Percentiles rank a stretch among this genome's conserved stretches.
Conservation (phyloP, 92 coral and sea anemone genomes). For the Zoanthus gigantus region DNA sequence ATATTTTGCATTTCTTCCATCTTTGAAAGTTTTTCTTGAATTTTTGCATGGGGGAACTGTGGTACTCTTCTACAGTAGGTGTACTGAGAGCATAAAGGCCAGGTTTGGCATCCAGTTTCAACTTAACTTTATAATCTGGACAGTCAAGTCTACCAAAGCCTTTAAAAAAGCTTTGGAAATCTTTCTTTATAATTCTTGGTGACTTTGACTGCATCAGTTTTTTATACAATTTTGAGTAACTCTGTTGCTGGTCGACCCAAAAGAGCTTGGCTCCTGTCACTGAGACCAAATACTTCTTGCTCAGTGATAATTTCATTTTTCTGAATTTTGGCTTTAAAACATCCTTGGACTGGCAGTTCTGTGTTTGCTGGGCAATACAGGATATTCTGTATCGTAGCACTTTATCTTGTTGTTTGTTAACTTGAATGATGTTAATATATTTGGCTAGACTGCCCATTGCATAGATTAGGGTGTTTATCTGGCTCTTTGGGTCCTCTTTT, state of each 20-base stretch:
- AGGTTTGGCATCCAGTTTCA: constrained; percentile 53
- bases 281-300: not conserved
- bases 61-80: not conserved
- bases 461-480: too few species aligned
- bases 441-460: too few species aligned
- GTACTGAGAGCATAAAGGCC: not conserved
- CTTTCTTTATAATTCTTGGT: not conserved
- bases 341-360: too few species aligned
- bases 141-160: not conserved
- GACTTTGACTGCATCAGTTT: not conserved
- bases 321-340: not conserved
- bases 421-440: too few species aligned
- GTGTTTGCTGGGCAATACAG: too few species aligned
- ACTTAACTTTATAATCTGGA: constrained; percentile 42
- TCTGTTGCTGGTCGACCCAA: constrained; percentile 2
- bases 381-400: too few species aligned
- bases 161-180: too few species aligned
- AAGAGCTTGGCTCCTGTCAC: constrained; percentile 13
- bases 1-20: not conserved
- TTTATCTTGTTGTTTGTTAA: too few species aligned
- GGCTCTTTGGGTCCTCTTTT: too few species aligned
- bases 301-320: not conserved
- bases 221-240: not conserved
- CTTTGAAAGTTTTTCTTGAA: not conserved
- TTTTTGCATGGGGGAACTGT: not conserved